These are phyloP conservation scores for Morone chrysops DNA, from an alignment of 2,113 vertebrate species.

Conservation along the genomic window DNA sequence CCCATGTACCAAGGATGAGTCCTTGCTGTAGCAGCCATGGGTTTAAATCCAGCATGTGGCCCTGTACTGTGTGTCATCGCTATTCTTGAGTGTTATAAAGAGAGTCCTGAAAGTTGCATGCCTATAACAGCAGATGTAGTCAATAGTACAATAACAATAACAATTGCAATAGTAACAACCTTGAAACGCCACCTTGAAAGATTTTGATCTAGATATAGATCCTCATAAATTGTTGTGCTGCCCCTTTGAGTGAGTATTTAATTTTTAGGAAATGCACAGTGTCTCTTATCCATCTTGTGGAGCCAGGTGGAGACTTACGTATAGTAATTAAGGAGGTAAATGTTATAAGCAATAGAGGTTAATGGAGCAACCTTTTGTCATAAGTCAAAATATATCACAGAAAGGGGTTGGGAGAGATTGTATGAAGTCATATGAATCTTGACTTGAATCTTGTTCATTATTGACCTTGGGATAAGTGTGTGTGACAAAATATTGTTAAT, in stretches of 20 bases:
- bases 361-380: neutral
- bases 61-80: no score
- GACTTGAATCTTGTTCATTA: slow-evolving; percentile 10
- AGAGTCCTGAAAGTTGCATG: neutral
- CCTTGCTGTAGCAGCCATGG: no score
- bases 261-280: no score
- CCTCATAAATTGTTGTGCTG: neutral
- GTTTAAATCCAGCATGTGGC: no score
- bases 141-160: no score
- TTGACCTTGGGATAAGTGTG: slow-evolving; percentile 1
- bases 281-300: neutral
- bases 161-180: no score
- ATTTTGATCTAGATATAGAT: no score
- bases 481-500: slow-evolving; percentile 1
- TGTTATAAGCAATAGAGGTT: neutral
- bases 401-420: neutral
- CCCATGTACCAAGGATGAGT: no score
- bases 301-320: neutral
- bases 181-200: no score
- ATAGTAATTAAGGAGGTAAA: neutral
- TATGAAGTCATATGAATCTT: slow-evolving; percentile 17
- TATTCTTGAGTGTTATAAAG: no score
- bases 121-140: neutral
- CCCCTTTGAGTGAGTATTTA: neutral
- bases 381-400: slow-evolving; percentile 10